phyloP scores from a whole-genome alignment of 2,113 vertebrate genomes.

The Megalops atlanticus region DNA sequence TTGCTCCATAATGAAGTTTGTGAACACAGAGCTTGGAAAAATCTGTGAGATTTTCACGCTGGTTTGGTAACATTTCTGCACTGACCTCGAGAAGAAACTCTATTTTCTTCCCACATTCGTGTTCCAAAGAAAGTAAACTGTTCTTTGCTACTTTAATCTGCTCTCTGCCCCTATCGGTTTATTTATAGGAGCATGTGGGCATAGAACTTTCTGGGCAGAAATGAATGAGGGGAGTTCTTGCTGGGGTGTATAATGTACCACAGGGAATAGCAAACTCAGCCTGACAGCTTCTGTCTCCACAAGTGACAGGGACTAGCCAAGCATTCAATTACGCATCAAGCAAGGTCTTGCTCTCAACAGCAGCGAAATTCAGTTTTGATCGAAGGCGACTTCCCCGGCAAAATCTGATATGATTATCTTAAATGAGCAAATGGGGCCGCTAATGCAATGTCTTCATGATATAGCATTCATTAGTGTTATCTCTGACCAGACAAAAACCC shows the following conservation, averaged over 20 bases:
- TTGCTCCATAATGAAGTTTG: no score
- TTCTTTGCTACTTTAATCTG: not conserved
- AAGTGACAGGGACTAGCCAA: slow-evolving; percentile 21
- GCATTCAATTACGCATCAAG: slow-evolving; percentile 12
- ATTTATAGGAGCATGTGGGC: slow-evolving; percentile 24
- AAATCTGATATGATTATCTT: slow-evolving; percentile 6
- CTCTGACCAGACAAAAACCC: not conserved
- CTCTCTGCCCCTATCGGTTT: slow-evolving; percentile 3
- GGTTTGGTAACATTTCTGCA: not conserved
- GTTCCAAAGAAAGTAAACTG: not conserved
- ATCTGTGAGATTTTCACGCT: not conserved
- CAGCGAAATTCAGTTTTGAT: not conserved
- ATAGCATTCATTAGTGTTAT: not conserved
- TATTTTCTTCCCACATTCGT: not conserved
- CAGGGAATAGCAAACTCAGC: not conserved
- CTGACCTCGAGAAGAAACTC: not conserved
- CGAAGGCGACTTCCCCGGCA: not conserved
- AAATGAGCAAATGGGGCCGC: not conserved
- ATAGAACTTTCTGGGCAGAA: not conserved
- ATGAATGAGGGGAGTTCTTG: slow-evolving; percentile 17
- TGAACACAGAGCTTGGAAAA: no score
- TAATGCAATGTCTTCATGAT: not conserved
- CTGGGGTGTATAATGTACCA: not conserved
- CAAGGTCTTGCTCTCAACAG: not conserved
- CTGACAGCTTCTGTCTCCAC: slow-evolving; percentile 12